Evolutionary conservation across 1,140 invertebrate genomes (phyloP).

Genomic region (Lineus longissimus): DNA sequence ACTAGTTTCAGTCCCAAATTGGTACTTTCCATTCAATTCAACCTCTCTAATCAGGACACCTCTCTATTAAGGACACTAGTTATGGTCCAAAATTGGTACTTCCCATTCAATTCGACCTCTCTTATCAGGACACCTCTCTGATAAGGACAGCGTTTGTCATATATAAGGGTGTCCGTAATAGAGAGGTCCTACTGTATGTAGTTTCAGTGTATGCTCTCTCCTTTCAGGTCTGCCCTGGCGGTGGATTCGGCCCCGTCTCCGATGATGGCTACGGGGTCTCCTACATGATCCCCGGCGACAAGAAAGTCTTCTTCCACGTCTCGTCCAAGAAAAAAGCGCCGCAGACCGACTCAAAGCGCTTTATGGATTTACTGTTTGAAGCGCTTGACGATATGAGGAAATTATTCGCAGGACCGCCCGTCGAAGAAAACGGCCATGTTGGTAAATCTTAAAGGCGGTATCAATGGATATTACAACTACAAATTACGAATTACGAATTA

Average conservation of each 20-base stretch:
- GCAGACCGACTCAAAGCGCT: constrained; percentile 50
- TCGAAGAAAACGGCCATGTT: no score
- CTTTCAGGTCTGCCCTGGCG: constrained; percentile 49
- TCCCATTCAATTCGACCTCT: no score
- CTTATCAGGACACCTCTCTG: no score
- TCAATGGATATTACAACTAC: no score
- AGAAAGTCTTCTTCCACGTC: constrained; percentile 58
- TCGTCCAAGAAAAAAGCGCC: constrained; percentile 53
- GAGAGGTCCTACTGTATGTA: neutral
- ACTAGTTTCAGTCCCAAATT: no score
- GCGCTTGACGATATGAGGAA: constrained; percentile 52
- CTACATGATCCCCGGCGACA: constrained; percentile 58
- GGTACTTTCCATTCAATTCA: no score
- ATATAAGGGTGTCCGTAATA: neutral
- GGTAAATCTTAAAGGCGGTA: no score
- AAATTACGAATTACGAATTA: no score
- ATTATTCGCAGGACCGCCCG: constrained; percentile 33
- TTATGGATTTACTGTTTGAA: constrained; percentile 52
- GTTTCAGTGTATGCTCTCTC: neutral
- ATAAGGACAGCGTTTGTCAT: no score
- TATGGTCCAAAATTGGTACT: no score
- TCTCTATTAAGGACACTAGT: no score
- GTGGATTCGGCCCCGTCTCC: constrained; percentile 59
- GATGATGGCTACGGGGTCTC: constrained; percentile 59
- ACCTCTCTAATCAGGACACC: no score